Base-by-base conservation (phyloP, 2,888 invertebrate species). In the Leptinotarsa juncta region DNA sequence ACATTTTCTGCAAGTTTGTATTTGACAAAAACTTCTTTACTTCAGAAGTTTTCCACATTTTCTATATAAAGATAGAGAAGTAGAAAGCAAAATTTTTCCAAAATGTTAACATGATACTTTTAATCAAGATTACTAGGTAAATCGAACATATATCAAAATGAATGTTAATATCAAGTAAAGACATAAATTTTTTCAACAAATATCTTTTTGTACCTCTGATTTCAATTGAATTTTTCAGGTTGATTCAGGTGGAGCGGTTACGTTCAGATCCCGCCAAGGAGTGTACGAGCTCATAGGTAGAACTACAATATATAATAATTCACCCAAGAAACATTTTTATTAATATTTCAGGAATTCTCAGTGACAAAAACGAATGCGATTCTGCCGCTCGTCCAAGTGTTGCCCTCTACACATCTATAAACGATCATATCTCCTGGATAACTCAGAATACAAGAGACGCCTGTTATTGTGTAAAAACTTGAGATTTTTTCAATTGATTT, bases 371-470 rank as follows among this genome's bases (percentile, higher is more conserved):
- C 74, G 84, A 87, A 4, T 91, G 92, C 80, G 86, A 87, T n/a
- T 75, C 82, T 26, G 82, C 32, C 3, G 32, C 16, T n/a, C 7
- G 81, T 14, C 84, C 87, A 3, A 86, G 86, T 67, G 86, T 89
- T 4, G 89, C 90, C 0, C 81, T 90, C 20, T 92, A 88, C 79
- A 91, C 91, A 0, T 89, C 84, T 82, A 84, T 91, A 4, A 88
- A 88, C 42, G 87, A 90, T 14, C 90, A 91, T 84, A 82, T 91
- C 1, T 84, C 88, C 26, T 92, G 92, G 92, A 90, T 92, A 76
- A 87, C 89, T 18, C 86, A 90, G 75, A 88, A 90, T 70, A 91
- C 91, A 14, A 88, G 86, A 74, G 90, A 90, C 79, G 90, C 91
- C 18, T 92, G 92, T 78, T 91, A 89, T 79, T 91, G 91, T 78